phyloP scores from a whole-genome alignment of 1,140 invertebrate genomes.

The Radopholus similis region DNA sequence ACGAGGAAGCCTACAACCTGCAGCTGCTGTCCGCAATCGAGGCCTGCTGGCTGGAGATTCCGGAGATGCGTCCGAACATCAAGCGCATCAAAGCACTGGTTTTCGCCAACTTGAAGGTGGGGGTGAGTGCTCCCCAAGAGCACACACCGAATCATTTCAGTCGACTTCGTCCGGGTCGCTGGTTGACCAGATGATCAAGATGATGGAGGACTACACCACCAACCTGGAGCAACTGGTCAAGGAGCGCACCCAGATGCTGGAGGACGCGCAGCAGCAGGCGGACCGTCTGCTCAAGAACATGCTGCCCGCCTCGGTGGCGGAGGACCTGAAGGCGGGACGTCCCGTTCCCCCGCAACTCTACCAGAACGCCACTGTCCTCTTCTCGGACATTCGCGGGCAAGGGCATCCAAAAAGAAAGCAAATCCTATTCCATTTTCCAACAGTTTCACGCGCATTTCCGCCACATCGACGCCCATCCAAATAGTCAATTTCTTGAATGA shows the following conservation, averaged over 20 bases:
- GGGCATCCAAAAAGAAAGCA: not conserved
- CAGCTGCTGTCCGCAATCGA: constrained; percentile 55
- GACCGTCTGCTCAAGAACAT: constrained; percentile 58
- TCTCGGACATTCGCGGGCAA: constrained; percentile 59
- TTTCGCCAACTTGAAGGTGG: constrained; percentile 57
- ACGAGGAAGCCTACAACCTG: constrained; percentile 44
- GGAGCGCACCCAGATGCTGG: constrained; percentile 55
- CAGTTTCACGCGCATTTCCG: constrained; percentile 54
- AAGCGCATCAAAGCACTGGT: constrained; percentile 56
- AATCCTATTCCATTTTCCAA: not conserved
- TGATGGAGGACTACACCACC: constrained; percentile 60
- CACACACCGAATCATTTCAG: constrained; percentile 53
- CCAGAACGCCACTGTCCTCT: constrained; percentile 61
- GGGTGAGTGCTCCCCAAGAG: no score
- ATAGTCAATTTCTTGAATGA: constrained; percentile 59
- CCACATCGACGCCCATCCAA: constrained; percentile 59
- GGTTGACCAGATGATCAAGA: constrained; percentile 60
- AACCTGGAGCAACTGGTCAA: constrained; percentile 48
- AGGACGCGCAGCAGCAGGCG: constrained; percentile 59
- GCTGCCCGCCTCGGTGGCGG: constrained; percentile 60
- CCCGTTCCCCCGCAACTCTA: constrained; percentile 61
- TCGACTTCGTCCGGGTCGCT: no score
- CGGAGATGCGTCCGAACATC: constrained; percentile 58
- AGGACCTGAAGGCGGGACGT: constrained; percentile 61
- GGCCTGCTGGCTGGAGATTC: constrained; percentile 59